Evolutionary conservation across 2,113 vertebrate species (phyloP).

Genomic region (Semnornis frantzii): DNA sequence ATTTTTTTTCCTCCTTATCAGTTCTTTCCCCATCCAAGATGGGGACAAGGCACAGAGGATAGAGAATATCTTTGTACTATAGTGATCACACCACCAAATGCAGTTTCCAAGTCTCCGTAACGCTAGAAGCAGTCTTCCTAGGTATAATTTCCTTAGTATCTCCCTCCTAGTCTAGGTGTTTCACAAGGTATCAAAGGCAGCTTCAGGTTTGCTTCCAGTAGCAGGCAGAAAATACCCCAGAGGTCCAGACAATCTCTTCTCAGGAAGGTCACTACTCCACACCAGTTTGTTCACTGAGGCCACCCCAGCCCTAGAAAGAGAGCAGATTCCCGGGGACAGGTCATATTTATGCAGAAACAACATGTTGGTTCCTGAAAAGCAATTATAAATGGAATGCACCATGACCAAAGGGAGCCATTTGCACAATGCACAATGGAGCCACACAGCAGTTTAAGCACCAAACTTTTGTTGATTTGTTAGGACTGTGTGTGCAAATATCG

Average conservation of each 20-base stretch:
- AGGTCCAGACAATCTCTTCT: background rate
- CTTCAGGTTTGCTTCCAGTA: background rate
- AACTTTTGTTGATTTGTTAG: background rate
- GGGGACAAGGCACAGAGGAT: background rate
- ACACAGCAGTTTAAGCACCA: background rate
- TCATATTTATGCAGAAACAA: background rate
- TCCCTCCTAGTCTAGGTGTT: background rate
- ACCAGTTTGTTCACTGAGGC: background rate
- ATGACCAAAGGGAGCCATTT: too few relatives aligned
- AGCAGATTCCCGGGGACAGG: background rate
- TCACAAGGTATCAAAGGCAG: background rate
- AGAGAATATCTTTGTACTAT: background rate
- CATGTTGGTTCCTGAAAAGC: background rate
- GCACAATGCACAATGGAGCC: background rate
- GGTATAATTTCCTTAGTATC: background rate
- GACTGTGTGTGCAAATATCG: background rate
- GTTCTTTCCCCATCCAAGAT: background rate
- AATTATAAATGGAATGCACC: background rate
- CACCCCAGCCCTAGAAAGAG: background rate
- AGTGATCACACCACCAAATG: background rate
- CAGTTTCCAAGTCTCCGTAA: background rate
- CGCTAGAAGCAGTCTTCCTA: background rate
- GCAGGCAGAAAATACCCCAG: background rate
- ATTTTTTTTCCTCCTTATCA: background rate
- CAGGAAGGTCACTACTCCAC: background rate